Base-by-base conservation (phyloP, 1,140 invertebrate genomes). In the Tigriopus japonicus region DNA sequence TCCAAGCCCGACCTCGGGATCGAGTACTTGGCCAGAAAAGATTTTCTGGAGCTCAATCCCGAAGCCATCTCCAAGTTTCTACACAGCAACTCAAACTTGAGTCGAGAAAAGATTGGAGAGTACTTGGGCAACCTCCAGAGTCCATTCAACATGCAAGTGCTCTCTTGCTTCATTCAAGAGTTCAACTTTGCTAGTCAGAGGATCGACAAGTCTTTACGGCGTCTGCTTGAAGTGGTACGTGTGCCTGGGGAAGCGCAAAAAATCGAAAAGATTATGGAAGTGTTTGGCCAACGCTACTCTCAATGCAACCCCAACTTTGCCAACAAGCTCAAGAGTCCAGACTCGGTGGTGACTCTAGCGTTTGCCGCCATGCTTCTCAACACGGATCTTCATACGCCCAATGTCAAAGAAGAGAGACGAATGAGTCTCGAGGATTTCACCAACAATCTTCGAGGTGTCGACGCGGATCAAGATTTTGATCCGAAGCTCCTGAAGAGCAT, bases 191-290 rank as follows among this genome's bases (percentile, higher is more conserved):
- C 73, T 55, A 75, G 76, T 40, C 67, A 80, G 51, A 72, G 77
- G 64, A 70, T 81, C 7, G 78, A 80, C 65, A 71, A 74, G 62
- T 79, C 78, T 3, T 67, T 81, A 23, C 65, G 79, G 35, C 75
- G 77, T 66, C 76, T 78, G 66, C 74, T 78, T 63, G 69, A 72
- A 21, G 71, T 70, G 65, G 80, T 81, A 65, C 71, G 76, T 62
- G 74, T 81, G 71, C 79, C 78, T 74, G 75, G 78, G 56, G 78
- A 80, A 71, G 77, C 79, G 17, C 79, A 81, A 66, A 80, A 80
- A 67, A 80, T 80, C 54, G 78, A 80, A 65, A 67, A 75, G 55
- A 65, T 80, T 17, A 76, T 81, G 68, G 76, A 80, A 69, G 73
- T 74, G 17, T 80, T 79, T 68, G 71, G 75, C 15, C 67, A 71